These are phyloP conservation scores for Melanostoma scalare DNA, from an alignment of 2,888 invertebrate species.

Conservation along the genomic window DNA sequence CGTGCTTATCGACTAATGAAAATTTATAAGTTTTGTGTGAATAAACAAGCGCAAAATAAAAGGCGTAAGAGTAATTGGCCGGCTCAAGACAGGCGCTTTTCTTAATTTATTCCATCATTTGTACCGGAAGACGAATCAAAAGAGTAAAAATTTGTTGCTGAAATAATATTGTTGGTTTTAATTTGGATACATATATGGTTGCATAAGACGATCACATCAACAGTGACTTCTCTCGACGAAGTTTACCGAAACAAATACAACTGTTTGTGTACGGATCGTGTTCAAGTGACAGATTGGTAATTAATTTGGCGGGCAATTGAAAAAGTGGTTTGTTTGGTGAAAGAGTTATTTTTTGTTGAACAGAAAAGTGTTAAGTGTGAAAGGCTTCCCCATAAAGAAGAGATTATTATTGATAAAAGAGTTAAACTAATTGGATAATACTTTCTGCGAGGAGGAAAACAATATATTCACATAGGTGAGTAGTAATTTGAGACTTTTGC, in stretches of 20 bases:
- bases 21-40: background rate
- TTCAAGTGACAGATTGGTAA: conserved; percentile 6
- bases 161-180: conserved; percentile 21
- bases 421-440: too few relatives aligned
- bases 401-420: too few relatives aligned
- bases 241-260: conserved; percentile 7
- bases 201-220: conserved; percentile 11
- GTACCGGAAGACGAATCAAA: conserved; percentile 35
- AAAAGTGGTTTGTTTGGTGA: background rate
- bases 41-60: background rate
- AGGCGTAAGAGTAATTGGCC: conserved; percentile 19
- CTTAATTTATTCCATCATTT: conserved; percentile 32
- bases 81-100: conserved; percentile 10
- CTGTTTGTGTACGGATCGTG: conserved; percentile 21
- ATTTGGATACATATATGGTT: conserved; percentile 8
- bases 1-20: too few relatives aligned
- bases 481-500: too few relatives aligned
- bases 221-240: background rate
- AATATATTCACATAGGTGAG: too few relatives aligned
- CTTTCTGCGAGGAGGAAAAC: too few relatives aligned
- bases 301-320: conserved; percentile 33
- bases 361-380: background rate
- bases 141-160: conserved; percentile 21
- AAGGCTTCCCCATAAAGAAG: background rate
- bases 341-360: conserved; percentile 4